phyloP scores from a whole-genome alignment of 2,113 vertebrate genomes.

The Dromiciops gliroides region DNA sequence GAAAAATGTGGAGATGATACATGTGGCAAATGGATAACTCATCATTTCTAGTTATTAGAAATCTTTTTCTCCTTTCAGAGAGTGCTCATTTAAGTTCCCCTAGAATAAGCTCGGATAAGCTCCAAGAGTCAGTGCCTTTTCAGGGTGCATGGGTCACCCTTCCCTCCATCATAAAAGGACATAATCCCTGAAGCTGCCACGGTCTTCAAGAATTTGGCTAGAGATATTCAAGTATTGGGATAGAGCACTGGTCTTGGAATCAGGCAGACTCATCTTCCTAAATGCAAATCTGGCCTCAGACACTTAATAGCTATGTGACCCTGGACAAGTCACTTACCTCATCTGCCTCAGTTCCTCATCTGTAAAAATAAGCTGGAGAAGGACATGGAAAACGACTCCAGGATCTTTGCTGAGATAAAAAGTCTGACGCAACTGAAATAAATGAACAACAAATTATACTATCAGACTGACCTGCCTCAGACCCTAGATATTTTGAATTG shows the following conservation, averaged over 20 bases:
- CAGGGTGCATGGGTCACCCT: not conserved
- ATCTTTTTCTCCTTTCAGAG: not conserved
- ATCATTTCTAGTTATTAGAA: not conserved
- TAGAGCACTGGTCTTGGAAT: no score
- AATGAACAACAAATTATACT: not conserved
- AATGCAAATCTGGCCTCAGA: no score
- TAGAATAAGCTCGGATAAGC: not conserved
- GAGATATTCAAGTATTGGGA: not conserved
- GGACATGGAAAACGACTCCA: no score
- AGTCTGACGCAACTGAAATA: no score
- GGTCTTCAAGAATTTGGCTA: not conserved
- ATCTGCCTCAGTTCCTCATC: no score
- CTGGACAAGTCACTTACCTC: no score
- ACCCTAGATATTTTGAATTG: not conserved
- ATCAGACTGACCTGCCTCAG: not conserved
- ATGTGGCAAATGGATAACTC: not conserved
- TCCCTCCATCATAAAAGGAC: not conserved
- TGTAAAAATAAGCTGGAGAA: no score
- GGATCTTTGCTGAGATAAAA: no score
- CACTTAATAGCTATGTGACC: no score
- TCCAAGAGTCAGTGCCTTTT: not conserved
- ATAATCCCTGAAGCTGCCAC: not conserved
- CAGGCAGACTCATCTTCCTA: no score
- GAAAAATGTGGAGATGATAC: not conserved
- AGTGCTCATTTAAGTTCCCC: not conserved